Percentiles rank a stretch among this genome's conserved stretches.
Evolutionary conservation across 2,113 vertebrate genomes (phyloP).

Genomic region (Porphyrio hochstetteri): DNA sequence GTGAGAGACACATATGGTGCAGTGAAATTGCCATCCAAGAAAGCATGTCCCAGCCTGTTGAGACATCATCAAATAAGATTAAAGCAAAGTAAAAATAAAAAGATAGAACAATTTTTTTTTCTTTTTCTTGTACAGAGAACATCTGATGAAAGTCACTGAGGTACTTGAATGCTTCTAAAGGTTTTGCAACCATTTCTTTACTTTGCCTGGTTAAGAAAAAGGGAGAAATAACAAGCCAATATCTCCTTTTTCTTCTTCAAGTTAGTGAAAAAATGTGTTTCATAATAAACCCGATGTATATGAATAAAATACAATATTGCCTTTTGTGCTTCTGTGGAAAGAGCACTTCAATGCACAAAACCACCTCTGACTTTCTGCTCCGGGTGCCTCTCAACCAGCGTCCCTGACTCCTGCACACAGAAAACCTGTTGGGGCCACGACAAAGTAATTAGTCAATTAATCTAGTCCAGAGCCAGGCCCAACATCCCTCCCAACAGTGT

Average conservation of each 20-base stretch:
- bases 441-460: not conserved
- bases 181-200: slow-evolving; percentile 81
- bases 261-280: slow-evolving; percentile 67
- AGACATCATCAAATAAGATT: slow-evolving; percentile 99
- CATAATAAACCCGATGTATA: slow-evolving; percentile 76
- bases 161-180: slow-evolving; percentile 85
- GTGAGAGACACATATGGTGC: slow-evolving; percentile 97
- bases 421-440: not conserved
- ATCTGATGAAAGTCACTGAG: slow-evolving; percentile 88
- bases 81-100: slow-evolving; percentile 97
- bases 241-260: slow-evolving; percentile 72
- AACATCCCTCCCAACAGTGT: not conserved
- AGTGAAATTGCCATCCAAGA: slow-evolving; percentile 97
- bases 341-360: slow-evolving; percentile 29
- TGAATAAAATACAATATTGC: slow-evolving; percentile 74
- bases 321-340: slow-evolving; percentile 53
- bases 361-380: not conserved
- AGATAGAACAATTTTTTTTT: slow-evolving; percentile 86
- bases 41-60: slow-evolving; percentile 99
- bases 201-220: slow-evolving; percentile 80
- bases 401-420: not conserved
- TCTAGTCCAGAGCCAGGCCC: not conserved
- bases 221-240: slow-evolving; percentile 68
- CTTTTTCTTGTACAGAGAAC: slow-evolving; percentile 84
- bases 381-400: not conserved